A percentile compares a stretch with the other conserved stretches of the same genome.
These are phyloP conservation scores for Cyphomyrus discorhynchus DNA, from an alignment of 2,113 vertebrate genomes.

Conservation along the genomic window DNA sequence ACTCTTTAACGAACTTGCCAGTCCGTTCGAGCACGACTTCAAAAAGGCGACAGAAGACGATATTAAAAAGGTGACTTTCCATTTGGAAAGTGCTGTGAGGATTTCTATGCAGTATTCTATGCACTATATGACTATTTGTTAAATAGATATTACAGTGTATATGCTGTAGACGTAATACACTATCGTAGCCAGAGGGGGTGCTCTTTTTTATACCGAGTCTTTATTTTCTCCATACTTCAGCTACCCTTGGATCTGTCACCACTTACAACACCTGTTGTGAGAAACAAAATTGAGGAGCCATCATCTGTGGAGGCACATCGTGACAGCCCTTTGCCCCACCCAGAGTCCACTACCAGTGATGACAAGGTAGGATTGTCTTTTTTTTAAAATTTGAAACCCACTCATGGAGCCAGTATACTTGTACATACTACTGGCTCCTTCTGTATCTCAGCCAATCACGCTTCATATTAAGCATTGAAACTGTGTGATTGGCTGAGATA, in stretches of 20 bases:
- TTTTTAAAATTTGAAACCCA: background rate
- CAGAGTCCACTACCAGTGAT: conserved; percentile 92
- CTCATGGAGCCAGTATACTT: background rate
- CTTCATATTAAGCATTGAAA: background rate
- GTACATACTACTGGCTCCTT: background rate
- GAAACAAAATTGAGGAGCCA: conserved; percentile 86
- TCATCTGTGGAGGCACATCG: conserved; percentile 78
- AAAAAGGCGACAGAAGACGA: conserved; percentile 95
- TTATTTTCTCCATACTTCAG: conserved; percentile 49
- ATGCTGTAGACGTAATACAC: background rate
- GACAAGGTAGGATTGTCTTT: conserved; percentile 70
- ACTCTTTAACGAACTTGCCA: conserved; percentile 93
- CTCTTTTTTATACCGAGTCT: background rate
- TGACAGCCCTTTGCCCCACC: conserved; percentile 91
- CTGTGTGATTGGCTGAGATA: background rate
- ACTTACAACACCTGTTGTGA: conserved; percentile 88
- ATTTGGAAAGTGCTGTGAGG: background rate
- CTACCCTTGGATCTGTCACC: conserved; percentile 95
- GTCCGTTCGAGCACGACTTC: conserved; percentile 98
- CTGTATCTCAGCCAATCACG: background rate
- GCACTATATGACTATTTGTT: background rate
- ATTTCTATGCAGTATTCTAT: background rate
- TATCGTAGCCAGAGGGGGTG: background rate
- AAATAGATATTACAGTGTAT: background rate
- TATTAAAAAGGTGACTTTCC: conserved; percentile 81